These are phyloP conservation scores for Picathartes gymnocephalus DNA, from an alignment of 2,113 vertebrate genomes.

Conservation along the genomic window DNA sequence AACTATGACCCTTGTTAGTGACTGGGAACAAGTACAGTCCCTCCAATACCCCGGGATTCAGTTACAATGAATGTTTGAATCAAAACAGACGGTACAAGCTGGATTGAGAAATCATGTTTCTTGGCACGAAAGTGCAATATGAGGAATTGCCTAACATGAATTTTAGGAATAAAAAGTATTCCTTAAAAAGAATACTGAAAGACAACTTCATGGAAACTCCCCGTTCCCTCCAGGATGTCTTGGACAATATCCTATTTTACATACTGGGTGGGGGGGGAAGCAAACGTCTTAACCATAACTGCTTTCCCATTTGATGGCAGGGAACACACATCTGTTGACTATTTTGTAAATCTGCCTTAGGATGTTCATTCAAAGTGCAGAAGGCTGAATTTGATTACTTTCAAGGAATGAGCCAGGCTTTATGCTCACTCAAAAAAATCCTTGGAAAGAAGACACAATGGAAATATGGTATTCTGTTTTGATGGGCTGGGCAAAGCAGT, in stretches of 20 bases:
- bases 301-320: background rate
- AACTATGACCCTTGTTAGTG: background rate
- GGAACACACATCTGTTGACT: background rate
- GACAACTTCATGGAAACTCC: background rate
- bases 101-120: background rate
- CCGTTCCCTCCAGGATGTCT: background rate
- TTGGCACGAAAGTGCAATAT: background rate
- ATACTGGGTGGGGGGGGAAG: rapidly evolving
- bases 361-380: background rate
- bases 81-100: background rate
- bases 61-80: background rate
- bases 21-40: background rate
- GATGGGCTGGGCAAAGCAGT: background rate
- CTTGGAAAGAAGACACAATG: background rate
- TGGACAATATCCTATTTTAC: background rate
- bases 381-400: background rate
- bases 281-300: background rate
- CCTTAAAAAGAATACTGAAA: background rate
- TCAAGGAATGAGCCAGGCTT: background rate
- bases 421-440: background rate
- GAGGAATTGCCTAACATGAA: background rate
- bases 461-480: background rate
- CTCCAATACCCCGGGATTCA: background rate
- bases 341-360: background rate
- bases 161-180: background rate